A percentile compares a stretch with the other conserved stretches of the same genome.
Evolutionary conservation across 2,113 vertebrate genomes (phyloP).

Genomic region (Gasterosteus nipponicus): DNA sequence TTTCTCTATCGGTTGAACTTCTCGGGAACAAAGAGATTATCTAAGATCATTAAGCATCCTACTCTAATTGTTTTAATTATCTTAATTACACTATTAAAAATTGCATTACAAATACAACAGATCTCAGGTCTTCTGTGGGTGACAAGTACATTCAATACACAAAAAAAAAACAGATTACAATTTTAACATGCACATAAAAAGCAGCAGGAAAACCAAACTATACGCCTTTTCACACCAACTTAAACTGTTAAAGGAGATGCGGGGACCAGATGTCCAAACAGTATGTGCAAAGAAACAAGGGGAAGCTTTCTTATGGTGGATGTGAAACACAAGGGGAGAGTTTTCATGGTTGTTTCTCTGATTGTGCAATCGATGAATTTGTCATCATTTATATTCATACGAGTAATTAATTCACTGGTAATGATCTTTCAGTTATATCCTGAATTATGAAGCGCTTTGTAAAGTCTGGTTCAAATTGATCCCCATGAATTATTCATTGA

Average conservation of each 20-base stretch:
- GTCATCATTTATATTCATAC: not conserved
- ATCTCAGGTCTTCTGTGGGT: not conserved
- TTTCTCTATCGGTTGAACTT: constrained; percentile 52
- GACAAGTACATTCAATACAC: not conserved
- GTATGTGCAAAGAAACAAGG: not conserved
- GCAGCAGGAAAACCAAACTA: not conserved
- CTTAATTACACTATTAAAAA: constrained; percentile 33
- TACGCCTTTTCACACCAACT: not conserved
- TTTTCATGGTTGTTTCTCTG: not conserved
- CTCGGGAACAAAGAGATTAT: constrained; percentile 28
- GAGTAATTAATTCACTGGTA: not conserved
- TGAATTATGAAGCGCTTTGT: not conserved
- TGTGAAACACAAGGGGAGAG: not conserved
- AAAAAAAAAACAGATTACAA: not conserved
- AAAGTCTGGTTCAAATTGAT: not conserved
- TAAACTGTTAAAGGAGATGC: not conserved
- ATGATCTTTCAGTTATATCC: not conserved
- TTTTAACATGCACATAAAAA: not conserved
- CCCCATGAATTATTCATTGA: not conserved
- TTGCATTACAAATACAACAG: constrained; percentile 20
- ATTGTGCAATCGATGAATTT: not conserved
- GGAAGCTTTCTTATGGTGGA: not conserved
- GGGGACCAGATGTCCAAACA: not conserved
- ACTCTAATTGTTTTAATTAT: constrained; percentile 48
- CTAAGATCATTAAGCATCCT: constrained; percentile 39